These are phyloP conservation scores for Sussaba pulchella DNA, from an alignment of 2,888 invertebrate species.

Conservation along the genomic window DNA sequence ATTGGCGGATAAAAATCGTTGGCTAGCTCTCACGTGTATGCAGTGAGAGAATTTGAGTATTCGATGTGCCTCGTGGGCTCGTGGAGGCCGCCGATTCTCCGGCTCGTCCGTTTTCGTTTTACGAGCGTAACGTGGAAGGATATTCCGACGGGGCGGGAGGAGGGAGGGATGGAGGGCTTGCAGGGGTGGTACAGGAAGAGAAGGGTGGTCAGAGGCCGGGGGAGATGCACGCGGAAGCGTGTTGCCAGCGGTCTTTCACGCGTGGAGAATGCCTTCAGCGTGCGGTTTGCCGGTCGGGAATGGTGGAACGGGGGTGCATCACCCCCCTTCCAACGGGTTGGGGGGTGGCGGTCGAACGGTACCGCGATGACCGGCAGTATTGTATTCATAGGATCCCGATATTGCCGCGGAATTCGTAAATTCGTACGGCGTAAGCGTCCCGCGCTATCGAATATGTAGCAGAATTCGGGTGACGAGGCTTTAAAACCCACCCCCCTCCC, in stretches of 20 bases:
- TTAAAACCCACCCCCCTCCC: conserved; percentile 45
- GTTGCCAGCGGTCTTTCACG: conserved; percentile 64
- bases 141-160: conserved; percentile 6
- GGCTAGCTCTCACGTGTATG: conserved; percentile 26
- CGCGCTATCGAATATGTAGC: conserved; percentile 64
- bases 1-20: conserved; percentile 43
- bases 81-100: conserved; percentile 55
- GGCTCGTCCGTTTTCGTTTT: conserved; percentile 64
- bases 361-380: conserved; percentile 65
- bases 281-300: conserved; percentile 55
- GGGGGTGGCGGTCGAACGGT: conserved; percentile 35
- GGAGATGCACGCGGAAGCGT: conserved; percentile 44
- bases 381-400: conserved; percentile 66
- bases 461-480: conserved; percentile 67
- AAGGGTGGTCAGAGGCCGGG: conserved; percentile 33
- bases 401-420: conserved; percentile 68
- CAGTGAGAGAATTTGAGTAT: conserved; percentile 50
- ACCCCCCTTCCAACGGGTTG: not conserved
- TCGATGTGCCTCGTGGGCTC: conserved; percentile 42
- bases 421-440: conserved; percentile 58
- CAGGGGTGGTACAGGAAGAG: conserved; percentile 26
- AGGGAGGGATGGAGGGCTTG: not conserved
- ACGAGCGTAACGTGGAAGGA: conserved; percentile 59
- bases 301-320: conserved; percentile 21
- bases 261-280: conserved; percentile 57